phyloP scores from a whole-genome alignment of 2,797 vertebrate genomes.

The Euthynnus affinis region DNA sequence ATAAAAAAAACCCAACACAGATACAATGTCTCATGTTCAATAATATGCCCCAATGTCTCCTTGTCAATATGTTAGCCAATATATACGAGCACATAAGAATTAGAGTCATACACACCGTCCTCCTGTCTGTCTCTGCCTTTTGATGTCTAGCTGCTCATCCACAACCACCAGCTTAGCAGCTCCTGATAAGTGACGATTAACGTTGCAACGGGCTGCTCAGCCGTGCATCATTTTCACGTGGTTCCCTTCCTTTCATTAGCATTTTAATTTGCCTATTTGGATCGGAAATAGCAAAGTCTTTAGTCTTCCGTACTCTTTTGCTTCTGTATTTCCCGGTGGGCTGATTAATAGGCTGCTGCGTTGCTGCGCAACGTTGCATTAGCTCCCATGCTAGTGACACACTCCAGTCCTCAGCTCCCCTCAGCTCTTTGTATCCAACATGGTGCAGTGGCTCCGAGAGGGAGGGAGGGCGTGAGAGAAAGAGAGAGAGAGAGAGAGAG shows the following conservation, averaged over 20 bases:
- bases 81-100: slow-evolving; percentile 26
- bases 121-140: slow-evolving; percentile 51
- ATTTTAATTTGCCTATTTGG: slow-evolving; percentile 47
- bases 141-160: slow-evolving; percentile 40
- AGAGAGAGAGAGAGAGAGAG: slow-evolving; percentile 39
- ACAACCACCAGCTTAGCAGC: slow-evolving; percentile 61
- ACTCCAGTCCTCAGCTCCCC: slow-evolving; percentile 71
- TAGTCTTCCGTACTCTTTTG: slow-evolving; percentile 32
- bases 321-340: slow-evolving; percentile 55
- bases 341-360: slow-evolving; percentile 67
- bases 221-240: slow-evolving; percentile 52
- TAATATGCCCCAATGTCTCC: slow-evolving; percentile 10
- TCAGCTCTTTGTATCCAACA: slow-evolving; percentile 84
- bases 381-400: slow-evolving; percentile 79
- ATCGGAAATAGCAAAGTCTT: slow-evolving; percentile 40
- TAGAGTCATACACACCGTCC: slow-evolving; percentile 62
- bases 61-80: slow-evolving; percentile 13
- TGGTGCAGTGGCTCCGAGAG: slow-evolving; percentile 80
- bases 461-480: slow-evolving; percentile 53
- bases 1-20: slow-evolving; percentile 23
- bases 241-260: slow-evolving; percentile 57
- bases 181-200: slow-evolving; percentile 67
- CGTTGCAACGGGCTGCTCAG: slow-evolving; percentile 57
- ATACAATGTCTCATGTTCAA: slow-evolving; percentile 19
- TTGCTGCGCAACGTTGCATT: slow-evolving; percentile 68